Evolutionary conservation across 2,888 invertebrate species (phyloP).

Genomic region (Sepiola atlantica): DNA sequence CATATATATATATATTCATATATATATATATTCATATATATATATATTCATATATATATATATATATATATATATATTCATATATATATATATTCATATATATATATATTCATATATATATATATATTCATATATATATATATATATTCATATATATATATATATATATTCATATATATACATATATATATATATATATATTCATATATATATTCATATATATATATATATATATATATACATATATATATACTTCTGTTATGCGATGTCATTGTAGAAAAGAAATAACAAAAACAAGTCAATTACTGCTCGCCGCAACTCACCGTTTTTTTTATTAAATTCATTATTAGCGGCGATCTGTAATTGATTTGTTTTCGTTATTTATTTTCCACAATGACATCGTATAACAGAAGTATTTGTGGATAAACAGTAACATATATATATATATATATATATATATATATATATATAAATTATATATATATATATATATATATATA

Average conservation of each 20-base stretch:
- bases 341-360: background rate
- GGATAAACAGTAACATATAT: background rate
- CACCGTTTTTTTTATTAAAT: too few species aligned
- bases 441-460: background rate
- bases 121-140: background rate
- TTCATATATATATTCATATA: background rate
- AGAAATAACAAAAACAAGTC: too few species aligned
- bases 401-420: background rate
- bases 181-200: constrained; percentile 42
- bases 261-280: too few species aligned
- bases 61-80: background rate
- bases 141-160: background rate
- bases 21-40: background rate
- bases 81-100: background rate
- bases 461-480: background rate
- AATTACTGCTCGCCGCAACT: too few species aligned
- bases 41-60: background rate
- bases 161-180: constrained; percentile 41
- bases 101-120: background rate
- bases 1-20: background rate
- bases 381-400: background rate
- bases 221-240: background rate
- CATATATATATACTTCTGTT: background rate
- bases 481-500: constrained; percentile 16
- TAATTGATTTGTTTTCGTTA: background rate